Base-by-base conservation (phyloP, 37 sponge, comb jelly and placozoan species). In the Halisarca cf. caerulea region DNA sequence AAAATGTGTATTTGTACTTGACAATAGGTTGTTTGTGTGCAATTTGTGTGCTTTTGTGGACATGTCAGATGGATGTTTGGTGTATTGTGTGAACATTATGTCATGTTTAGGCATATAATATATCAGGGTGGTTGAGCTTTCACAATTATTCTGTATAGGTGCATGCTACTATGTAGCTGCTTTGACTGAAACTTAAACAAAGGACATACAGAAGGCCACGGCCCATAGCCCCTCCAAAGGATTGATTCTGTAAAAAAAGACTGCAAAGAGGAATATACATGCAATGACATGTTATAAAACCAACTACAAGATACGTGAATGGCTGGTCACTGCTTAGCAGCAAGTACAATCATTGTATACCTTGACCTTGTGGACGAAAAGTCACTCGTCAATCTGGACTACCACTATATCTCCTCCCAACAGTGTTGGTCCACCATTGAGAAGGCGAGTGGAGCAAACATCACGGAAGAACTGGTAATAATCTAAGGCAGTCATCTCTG, bases 301-400 rank as follows among this genome's bases (percentile, higher is more conserved):
- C 11, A 45, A 2, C 43, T 25, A 62, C 14, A 58, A 14, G 25
- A 7, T 62, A 57, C 7, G 81, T 25, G 24, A 45, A 28, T 24
- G 36, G 14, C 15, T 20, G 17, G 37, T n/a, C n/a, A n/a, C n/a
- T n/a, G n/a, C n/a, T n/a, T n/a, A n/a, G n/a, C n/a, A n/a, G n/a
- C n/a, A n/a, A n/a, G n/a, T n/a, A n/a, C n/a, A n/a, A n/a, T n/a
- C n/a, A n/a, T n/a, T n/a, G 58, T 28, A n/a, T n/a, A 82, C 83
- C 39, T 82, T 82, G 43, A 21, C 23, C 28, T 82, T 82, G 66
- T 82, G 83, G 23, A 59, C 57, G 30, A 82, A 82, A n/a, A 55
- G 59, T 8, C 8, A 82, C 38, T 82, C 83, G 32, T 82, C 83
- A 35, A 82, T 62, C 30, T 82, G 66, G 7, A 71, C 72, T 30